These are phyloP conservation scores for Ceratosolen fusciceps DNA, from an alignment of 1,140 invertebrate species.

Conservation along the genomic window DNA sequence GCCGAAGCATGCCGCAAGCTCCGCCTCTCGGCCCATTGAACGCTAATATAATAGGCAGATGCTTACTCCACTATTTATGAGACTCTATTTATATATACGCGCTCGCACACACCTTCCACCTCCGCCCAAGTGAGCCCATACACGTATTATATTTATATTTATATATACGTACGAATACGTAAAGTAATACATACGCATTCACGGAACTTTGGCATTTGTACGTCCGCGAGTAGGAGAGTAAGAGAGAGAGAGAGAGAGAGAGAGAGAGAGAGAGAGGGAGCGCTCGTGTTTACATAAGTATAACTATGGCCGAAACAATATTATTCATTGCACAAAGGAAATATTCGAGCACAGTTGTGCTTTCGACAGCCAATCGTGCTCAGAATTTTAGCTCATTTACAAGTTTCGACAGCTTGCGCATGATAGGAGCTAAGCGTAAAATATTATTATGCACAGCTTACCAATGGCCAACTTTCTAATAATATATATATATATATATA, in stretches of 20 bases:
- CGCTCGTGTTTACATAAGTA: slow-evolving; percentile 1
- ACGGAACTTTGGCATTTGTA: not conserved
- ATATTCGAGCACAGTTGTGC: slow-evolving; percentile 7
- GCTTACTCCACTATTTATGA: slow-evolving; percentile 23
- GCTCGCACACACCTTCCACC: too few relatives aligned
- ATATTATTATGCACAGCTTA: not conserved
- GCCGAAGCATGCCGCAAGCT: not conserved
- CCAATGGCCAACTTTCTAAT: too few relatives aligned
- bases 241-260: too few relatives aligned
- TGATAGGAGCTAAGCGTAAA: not conserved
- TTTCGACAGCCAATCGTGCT: slow-evolving; percentile 10
- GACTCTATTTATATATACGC: not conserved
- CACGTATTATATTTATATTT: too few relatives aligned
- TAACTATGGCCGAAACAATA: slow-evolving; percentile 7
- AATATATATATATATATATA: too few relatives aligned
- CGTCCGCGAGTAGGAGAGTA: too few relatives aligned
- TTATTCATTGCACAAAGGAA: slow-evolving; percentile 16
- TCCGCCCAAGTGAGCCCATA: too few relatives aligned
- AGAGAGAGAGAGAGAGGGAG: too few relatives aligned
- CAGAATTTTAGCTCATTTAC: not conserved
- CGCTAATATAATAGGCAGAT: slow-evolving; percentile 18
- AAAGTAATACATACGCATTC: too few relatives aligned
- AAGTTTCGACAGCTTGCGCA: not conserved
- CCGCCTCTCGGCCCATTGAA: slow-evolving; percentile 13
- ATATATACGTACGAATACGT: not conserved